Evolutionary conservation across 35 echinoderm and acorn worm species (phyloP).

Genomic region (Stichopus chloronotus): DNA sequence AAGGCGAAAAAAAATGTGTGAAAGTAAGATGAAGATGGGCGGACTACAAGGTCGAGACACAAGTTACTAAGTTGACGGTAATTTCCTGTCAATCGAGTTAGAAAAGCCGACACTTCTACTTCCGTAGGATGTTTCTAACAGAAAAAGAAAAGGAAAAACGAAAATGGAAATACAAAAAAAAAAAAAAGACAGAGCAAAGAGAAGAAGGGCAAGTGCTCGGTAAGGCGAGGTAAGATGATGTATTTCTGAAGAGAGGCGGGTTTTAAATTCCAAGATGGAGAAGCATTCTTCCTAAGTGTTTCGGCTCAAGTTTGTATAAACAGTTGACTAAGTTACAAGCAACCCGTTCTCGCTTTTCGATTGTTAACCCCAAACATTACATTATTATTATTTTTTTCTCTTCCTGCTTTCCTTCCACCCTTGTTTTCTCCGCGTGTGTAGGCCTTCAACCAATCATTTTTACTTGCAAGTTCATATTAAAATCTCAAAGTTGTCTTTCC

Average conservation of each 20-base stretch:
- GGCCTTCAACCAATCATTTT: not conserved
- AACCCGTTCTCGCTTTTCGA: not conserved
- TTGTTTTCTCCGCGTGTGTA: not conserved
- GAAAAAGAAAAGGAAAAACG: too few species aligned
- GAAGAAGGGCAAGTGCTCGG: too few species aligned
- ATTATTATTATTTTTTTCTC: not conserved
- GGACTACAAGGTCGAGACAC: not conserved
- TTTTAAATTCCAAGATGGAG: constrained; percentile 17
- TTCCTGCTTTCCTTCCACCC: too few species aligned
- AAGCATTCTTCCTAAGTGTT: not conserved
- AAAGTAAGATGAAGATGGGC: not conserved
- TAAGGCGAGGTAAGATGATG: not conserved
- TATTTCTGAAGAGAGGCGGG: not conserved
- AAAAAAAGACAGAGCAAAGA: too few species aligned
- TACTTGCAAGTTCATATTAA: constrained; percentile 10
- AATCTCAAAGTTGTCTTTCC: constrained; percentile 9
- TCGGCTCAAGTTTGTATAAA: constrained; percentile 14
- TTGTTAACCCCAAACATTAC: constrained; percentile 10
- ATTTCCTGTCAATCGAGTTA: constrained; percentile 1
- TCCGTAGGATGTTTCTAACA: too few species aligned
- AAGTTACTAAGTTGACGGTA: not conserved
- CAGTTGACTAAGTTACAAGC: not conserved
- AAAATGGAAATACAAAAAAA: too few species aligned
- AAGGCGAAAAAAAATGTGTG: too few species aligned
- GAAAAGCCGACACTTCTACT: not conserved